Percentiles rank a stretch among this genome's conserved stretches.
These are phyloP conservation scores for Glaucidium brasilianum DNA, from an alignment of 2,113 vertebrate genomes.

Conservation along the genomic window DNA sequence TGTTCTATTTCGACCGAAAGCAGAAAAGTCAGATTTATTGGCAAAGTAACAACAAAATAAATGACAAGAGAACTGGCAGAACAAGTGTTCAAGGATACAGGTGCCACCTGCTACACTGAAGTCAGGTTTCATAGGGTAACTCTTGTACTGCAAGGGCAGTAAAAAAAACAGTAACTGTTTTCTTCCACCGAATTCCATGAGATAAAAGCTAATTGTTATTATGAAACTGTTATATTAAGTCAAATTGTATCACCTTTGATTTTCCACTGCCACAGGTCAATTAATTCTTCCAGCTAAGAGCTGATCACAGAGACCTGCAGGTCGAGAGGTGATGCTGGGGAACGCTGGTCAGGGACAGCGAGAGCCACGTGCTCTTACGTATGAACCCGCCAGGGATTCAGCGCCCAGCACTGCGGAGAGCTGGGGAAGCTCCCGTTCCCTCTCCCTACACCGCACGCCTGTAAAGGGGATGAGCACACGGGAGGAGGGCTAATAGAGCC, in stretches of 20 bases:
- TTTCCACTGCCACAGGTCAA: background rate
- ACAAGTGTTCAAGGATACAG: background rate
- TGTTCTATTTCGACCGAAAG: background rate
- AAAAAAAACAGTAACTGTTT: background rate
- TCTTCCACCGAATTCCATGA: background rate
- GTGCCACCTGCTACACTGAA: background rate
- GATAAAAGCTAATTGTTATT: background rate
- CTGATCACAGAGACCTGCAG: fast-evolving
- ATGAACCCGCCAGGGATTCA: fast-evolving
- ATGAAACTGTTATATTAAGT: background rate
- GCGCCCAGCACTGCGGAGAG: fast-evolving
- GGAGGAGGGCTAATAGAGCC: fast-evolving
- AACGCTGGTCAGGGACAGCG: fast-evolving
- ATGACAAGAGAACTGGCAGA: background rate
- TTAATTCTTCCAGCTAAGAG: background rate
- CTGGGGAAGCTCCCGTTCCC: fast-evolving
- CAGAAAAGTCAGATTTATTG: background rate
- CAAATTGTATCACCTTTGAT: too few relatives aligned
- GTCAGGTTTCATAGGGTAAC: background rate
- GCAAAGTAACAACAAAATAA: background rate
- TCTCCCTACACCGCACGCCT: fast-evolving
- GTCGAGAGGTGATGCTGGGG: fast-evolving
- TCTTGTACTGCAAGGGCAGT: too few relatives aligned
- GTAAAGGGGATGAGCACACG: fast-evolving
- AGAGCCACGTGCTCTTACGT: fast-evolving